These are phyloP conservation scores for Pseudomyrmex pallidus DNA, from an alignment of 1,140 invertebrate genomes.

Conservation along the genomic window DNA sequence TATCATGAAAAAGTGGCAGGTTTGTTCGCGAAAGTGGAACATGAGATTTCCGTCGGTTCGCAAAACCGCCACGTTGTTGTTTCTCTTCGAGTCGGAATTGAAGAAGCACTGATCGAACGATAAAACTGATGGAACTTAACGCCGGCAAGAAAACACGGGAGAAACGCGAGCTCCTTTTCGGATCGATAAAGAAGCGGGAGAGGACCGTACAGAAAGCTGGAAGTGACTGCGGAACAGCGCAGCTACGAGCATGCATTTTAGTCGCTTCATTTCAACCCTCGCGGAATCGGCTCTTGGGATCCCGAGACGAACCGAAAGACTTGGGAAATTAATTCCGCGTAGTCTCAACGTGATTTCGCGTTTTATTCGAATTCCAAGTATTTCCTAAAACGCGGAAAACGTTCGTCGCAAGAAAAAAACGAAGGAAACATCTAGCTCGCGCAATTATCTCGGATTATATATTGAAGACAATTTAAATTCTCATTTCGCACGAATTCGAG, in stretches of 20 bases:
- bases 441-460: not conserved
- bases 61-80: slow-evolving; percentile 43
- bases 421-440: not conserved
- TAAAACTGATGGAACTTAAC: slow-evolving; percentile 55
- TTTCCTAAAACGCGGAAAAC: not conserved
- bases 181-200: slow-evolving; percentile 55
- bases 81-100: slow-evolving; percentile 11
- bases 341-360: not conserved
- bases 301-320: slow-evolving; percentile 51
- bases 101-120: slow-evolving; percentile 44
- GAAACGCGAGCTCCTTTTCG: slow-evolving; percentile 26
- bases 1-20: not conserved
- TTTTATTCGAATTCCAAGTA: slow-evolving; percentile 27
- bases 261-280: slow-evolving; percentile 77
- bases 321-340: slow-evolving; percentile 67
- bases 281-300: slow-evolving; percentile 10
- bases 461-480: too few relatives aligned
- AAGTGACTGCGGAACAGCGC: slow-evolving; percentile 68
- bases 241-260: slow-evolving; percentile 78
- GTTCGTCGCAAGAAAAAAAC: not conserved
- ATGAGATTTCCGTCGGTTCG: not conserved
- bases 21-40: slow-evolving; percentile 5
- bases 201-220: slow-evolving; percentile 38
- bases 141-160: slow-evolving; percentile 51
- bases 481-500: not conserved